Evolutionary conservation across 2,888 invertebrate species (phyloP).

Genomic region (Sipunculus nudus): DNA sequence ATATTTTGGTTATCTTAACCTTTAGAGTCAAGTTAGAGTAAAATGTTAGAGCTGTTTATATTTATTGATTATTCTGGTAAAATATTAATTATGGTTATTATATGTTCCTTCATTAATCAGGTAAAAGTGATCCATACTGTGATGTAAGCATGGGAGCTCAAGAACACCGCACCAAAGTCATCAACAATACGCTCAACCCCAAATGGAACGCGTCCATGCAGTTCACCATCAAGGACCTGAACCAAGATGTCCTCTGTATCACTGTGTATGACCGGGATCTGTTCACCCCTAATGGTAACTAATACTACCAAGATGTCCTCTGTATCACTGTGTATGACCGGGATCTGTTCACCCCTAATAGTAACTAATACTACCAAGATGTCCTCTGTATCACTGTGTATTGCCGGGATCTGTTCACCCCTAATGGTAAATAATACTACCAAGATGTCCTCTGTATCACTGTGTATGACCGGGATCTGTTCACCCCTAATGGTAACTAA

Average conservation of each 20-base stretch:
- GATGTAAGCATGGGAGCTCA: slow-evolving; percentile 79
- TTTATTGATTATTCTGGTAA: no score
- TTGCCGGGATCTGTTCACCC: slow-evolving; percentile 77
- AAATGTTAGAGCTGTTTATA: no score
- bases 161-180: slow-evolving; percentile 74
- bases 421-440: slow-evolving; percentile 78
- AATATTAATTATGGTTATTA: no score
- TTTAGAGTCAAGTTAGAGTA: no score
- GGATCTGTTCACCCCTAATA: slow-evolving; percentile 78
- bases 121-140: slow-evolving; percentile 77
- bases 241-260: slow-evolving; percentile 76
- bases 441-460: slow-evolving; percentile 77
- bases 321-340: slow-evolving; percentile 78
- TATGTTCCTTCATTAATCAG: no score
- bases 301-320: slow-evolving; percentile 71
- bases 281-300: slow-evolving; percentile 77
- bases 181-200: slow-evolving; percentile 73
- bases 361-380: slow-evolving; percentile 63
- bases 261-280: slow-evolving; percentile 78
- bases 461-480: slow-evolving; percentile 77
- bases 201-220: slow-evolving; percentile 82
- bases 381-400: neutral
- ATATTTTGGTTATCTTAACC: no score
- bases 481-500: slow-evolving; percentile 76
- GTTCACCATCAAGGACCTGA: slow-evolving; percentile 76